A percentile compares a stretch with the other conserved stretches of the same genome.
These are phyloP conservation scores for Vultur gryphus DNA, from an alignment of 2,797 vertebrate species.

Conservation along the genomic window DNA sequence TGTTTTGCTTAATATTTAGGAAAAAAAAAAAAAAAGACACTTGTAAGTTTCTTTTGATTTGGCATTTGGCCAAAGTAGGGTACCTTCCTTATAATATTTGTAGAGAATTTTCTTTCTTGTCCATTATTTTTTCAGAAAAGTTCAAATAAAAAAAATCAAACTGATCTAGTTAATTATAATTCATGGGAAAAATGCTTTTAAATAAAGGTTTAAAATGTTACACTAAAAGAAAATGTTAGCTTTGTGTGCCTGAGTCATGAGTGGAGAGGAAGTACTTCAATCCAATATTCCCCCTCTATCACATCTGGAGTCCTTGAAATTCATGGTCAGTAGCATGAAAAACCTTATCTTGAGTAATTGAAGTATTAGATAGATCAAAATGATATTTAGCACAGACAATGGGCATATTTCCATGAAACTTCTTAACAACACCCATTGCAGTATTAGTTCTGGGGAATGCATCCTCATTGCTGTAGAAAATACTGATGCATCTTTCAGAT, in stretches of 20 bases:
- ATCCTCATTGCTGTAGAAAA: background rate
- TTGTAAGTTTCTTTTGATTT: background rate
- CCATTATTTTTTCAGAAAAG: background rate
- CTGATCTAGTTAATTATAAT: background rate
- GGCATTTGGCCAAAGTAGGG: background rate
- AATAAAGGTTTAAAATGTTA: background rate
- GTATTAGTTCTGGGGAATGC: background rate
- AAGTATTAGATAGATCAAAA: background rate
- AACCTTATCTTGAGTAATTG: background rate
- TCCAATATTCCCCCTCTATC: background rate
- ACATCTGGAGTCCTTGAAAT: background rate
- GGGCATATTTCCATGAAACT: background rate
- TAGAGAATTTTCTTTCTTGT: background rate
- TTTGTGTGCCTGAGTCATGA: background rate
- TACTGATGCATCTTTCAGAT: background rate
- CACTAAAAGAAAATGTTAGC: background rate
- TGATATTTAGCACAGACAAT: background rate
- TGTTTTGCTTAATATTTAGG: background rate
- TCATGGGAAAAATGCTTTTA: background rate
- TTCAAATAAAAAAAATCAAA: background rate
- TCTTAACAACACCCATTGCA: background rate
- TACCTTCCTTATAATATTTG: background rate
- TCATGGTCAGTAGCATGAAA: background rate
- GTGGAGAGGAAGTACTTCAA: background rate
- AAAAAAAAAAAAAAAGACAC: fast-evolving